These are phyloP conservation scores for Macrosiphum euphorbiae DNA, from an alignment of 2,888 invertebrate species.

Conservation along the genomic window DNA sequence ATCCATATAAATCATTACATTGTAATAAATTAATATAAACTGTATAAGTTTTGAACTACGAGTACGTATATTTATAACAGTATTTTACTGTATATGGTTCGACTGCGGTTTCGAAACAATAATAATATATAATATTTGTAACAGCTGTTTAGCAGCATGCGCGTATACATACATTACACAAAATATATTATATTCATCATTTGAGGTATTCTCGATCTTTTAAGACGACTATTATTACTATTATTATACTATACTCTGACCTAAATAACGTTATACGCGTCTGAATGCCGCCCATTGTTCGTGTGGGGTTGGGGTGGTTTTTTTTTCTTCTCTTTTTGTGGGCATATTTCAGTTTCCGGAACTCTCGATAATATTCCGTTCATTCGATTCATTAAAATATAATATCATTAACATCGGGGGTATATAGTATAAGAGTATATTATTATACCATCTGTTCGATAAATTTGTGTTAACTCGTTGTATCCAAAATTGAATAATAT, in stretches of 20 bases:
- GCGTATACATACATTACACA: neutral
- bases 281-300: slow-evolving; percentile 28
- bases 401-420: neutral
- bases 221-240: neutral
- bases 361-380: neutral
- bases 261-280: slow-evolving; percentile 1
- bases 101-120: neutral
- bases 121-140: neutral
- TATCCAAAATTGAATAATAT: neutral
- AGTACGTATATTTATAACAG: neutral
- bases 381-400: slow-evolving; percentile 15
- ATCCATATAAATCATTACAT: neutral
- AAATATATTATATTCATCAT: neutral
- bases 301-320: neutral
- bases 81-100: neutral
- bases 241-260: neutral
- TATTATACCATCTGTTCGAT: neutral
- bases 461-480: neutral
- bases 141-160: slow-evolving; percentile 18
- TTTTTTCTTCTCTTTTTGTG: neutral
- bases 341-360: slow-evolving; percentile 28
- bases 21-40: neutral
- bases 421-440: neutral
- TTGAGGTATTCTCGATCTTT: neutral
- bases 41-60: neutral